phyloP scores from a whole-genome alignment of 2,113 vertebrate genomes.

The Ceyx melanurus region DNA sequence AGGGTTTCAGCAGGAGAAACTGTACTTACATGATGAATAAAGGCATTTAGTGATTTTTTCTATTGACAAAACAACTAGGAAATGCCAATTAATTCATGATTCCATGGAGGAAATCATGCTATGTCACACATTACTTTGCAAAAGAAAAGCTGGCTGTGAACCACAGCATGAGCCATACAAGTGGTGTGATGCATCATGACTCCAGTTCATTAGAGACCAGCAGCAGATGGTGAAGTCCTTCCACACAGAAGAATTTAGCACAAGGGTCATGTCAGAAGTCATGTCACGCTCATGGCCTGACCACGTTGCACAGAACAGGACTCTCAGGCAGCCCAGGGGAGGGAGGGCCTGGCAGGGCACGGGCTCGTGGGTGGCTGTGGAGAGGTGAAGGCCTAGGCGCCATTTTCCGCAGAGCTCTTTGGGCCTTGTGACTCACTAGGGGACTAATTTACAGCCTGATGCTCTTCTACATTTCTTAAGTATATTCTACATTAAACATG shows the following conservation, averaged over 20 bases:
- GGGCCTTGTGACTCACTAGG: neutral
- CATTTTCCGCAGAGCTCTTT: neutral
- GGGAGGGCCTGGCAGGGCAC: rapidly evolving
- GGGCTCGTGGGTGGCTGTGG: neutral
- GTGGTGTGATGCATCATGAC: rapidly evolving
- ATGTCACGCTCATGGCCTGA: neutral
- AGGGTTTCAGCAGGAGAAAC: neutral
- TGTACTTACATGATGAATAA: neutral
- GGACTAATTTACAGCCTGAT: neutral
- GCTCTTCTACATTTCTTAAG: constrained; percentile 17
- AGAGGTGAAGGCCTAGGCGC: neutral
- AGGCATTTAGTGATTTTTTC: neutral
- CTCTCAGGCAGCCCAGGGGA: neutral
- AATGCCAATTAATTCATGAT: neutral
- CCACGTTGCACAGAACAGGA: rapidly evolving
- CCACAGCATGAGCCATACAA: neutral
- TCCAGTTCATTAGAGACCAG: neutral
- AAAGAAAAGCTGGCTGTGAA: neutral
- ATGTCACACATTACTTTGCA: neutral
- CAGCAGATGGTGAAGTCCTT: neutral
- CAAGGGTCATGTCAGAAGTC: neutral
- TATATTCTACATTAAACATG: neutral
- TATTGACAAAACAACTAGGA: neutral
- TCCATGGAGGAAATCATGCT: neutral
- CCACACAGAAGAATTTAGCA: neutral